These are phyloP conservation scores for Mactra quadrangularis DNA, from an alignment of 1,140 invertebrate genomes.

Conservation along the genomic window DNA sequence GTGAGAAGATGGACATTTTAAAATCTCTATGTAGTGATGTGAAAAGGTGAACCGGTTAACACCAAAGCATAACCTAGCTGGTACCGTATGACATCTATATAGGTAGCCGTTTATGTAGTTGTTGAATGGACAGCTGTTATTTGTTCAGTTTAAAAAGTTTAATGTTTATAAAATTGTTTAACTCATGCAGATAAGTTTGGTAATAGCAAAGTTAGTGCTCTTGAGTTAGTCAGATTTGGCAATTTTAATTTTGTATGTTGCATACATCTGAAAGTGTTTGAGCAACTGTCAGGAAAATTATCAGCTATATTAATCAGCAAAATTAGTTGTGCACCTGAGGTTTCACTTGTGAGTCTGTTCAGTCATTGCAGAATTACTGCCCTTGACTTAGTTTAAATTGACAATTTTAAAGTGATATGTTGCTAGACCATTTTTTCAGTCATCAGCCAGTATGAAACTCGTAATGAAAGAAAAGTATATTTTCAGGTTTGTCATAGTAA, in stretches of 20 bases:
- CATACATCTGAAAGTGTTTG: background rate
- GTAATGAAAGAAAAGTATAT: background rate
- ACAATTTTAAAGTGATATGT: background rate
- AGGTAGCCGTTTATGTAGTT: background rate
- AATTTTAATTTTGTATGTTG: constrained; percentile 1
- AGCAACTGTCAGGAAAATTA: background rate
- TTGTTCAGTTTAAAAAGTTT: background rate
- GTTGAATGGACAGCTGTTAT: constrained; percentile 7
- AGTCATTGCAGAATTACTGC: constrained; percentile 1
- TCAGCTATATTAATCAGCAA: background rate
- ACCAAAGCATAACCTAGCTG: constrained; percentile 1
- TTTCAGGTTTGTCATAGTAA: background rate
- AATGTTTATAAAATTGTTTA: background rate
- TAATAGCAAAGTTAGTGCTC: constrained; percentile 1
- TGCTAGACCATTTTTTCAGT: background rate
- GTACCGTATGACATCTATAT: constrained; percentile 15
- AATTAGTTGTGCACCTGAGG: constrained; percentile 14
- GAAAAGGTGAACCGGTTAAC: constrained; percentile 26
- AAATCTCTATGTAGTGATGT: constrained; percentile 10
- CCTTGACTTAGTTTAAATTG: constrained; percentile 8
- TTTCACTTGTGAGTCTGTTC: constrained; percentile 3
- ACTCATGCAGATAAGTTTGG: background rate
- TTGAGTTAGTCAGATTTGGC: constrained; percentile 4
- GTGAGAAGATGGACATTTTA: constrained; percentile 43
- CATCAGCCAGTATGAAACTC: background rate